These are phyloP conservation scores for Decapterus maruadsi DNA, from an alignment of 2,797 vertebrate species.

Conservation along the genomic window DNA sequence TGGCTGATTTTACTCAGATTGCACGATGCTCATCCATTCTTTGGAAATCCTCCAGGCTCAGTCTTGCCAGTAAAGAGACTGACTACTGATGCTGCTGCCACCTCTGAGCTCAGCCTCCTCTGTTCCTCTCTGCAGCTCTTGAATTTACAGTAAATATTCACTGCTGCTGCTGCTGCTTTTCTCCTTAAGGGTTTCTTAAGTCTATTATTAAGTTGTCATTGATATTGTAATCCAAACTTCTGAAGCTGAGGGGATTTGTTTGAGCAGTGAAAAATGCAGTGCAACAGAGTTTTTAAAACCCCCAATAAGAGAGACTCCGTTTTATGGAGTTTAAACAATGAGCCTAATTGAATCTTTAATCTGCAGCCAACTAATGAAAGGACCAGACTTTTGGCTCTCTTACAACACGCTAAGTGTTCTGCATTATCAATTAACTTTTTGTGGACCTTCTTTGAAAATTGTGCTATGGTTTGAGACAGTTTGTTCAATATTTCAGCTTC, in stretches of 20 bases:
- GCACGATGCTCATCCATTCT: slow-evolving; percentile 39
- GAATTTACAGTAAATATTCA: slow-evolving; percentile 40
- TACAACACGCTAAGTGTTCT: neutral
- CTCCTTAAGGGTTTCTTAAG: neutral
- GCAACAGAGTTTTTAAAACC: neutral
- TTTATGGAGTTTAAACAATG: neutral
- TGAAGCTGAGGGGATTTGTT: neutral
- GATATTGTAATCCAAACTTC: neutral
- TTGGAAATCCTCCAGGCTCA: slow-evolving; percentile 53
- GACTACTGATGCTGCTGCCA: slow-evolving; percentile 46
- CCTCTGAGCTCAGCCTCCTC: slow-evolving; percentile 48
- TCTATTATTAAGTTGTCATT: neutral
- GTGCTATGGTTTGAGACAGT: no score
- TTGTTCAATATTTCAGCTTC: no score
- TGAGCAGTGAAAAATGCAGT: neutral
- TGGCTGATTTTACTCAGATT: slow-evolving; percentile 50
- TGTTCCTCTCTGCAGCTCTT: slow-evolving; percentile 35
- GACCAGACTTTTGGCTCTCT: neutral
- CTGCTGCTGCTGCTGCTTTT: slow-evolving; percentile 12
- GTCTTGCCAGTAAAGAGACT: slow-evolving; percentile 33
- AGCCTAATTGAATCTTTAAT: neutral
- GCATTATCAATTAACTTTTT: neutral
- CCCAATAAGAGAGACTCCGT: neutral
- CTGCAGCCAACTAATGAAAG: neutral
- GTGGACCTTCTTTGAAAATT: neutral